phyloP scores from a whole-genome alignment of 1,140 invertebrate genomes.

The Drosophila varians region DNA sequence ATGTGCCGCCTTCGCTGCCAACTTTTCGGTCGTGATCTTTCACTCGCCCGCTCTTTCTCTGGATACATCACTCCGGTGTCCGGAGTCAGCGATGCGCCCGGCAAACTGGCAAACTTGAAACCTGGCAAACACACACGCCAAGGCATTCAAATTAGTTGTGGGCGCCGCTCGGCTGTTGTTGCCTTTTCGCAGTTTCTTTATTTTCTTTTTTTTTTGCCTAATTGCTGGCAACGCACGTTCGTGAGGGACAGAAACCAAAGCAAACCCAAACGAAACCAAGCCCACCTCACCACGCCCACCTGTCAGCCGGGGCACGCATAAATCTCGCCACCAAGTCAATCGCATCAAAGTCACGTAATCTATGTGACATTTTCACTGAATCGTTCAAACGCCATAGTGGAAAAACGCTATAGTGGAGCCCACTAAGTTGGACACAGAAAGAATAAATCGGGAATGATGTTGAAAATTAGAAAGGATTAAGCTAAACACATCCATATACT shows the following conservation, averaged over 20 bases:
- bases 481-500: too few relatives aligned
- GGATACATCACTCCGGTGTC: neutral
- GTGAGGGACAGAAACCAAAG: slow-evolving; percentile 15
- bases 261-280: slow-evolving; percentile 18
- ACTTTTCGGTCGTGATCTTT: slow-evolving; percentile 80
- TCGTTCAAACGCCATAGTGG: slow-evolving; percentile 76
- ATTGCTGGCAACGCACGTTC: slow-evolving; percentile 66
- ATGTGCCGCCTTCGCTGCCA: slow-evolving; percentile 72
- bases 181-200: slow-evolving; percentile 16
- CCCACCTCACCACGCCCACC: slow-evolving; percentile 35
- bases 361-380: slow-evolving; percentile 81
- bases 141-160: slow-evolving; percentile 77
- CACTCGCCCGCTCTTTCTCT: slow-evolving; percentile 52
- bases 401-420: slow-evolving; percentile 53
- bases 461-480: slow-evolving; percentile 7
- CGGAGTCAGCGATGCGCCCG: slow-evolving; percentile 23
- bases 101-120: neutral
- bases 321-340: slow-evolving; percentile 81
- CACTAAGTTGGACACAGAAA: slow-evolving; percentile 17
- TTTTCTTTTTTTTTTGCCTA: slow-evolving; percentile 45
- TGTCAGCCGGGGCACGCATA: slow-evolving; percentile 64
- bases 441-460: too few relatives aligned
- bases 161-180: slow-evolving; percentile 49
- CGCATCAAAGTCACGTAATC: slow-evolving; percentile 81
- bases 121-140: slow-evolving; percentile 51